A percentile compares a stretch with the other conserved stretches of the same genome.
phyloP scores from a whole-genome alignment of 2,888 invertebrate species.

The Colostygia pectinataria region DNA sequence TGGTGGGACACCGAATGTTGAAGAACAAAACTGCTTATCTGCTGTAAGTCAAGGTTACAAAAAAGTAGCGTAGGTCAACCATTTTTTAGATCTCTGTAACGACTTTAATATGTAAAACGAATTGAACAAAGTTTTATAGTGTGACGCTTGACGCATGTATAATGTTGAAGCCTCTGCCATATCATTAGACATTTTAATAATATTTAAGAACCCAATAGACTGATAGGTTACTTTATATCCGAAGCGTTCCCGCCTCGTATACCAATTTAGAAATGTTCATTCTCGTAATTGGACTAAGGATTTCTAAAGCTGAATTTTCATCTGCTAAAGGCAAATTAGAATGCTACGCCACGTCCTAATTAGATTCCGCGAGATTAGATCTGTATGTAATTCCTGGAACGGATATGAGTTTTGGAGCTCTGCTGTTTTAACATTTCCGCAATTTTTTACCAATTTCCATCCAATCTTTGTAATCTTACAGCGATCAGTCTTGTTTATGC shows the following conservation, averaged over 20 bases:
- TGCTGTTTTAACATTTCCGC: slow-evolving; percentile 30
- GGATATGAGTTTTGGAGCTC: slow-evolving; percentile 37
- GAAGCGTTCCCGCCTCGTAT: slow-evolving; percentile 9
- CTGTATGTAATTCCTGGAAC: slow-evolving; percentile 31
- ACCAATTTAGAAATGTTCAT: slow-evolving; percentile 22
- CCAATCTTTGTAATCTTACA: slow-evolving; percentile 40
- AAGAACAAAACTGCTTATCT: slow-evolving; percentile 33
- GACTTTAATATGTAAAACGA: slow-evolving; percentile 21
- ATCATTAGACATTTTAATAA: slow-evolving; percentile 6
- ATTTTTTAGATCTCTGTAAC: slow-evolving; percentile 21
- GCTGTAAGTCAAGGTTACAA: slow-evolving; percentile 40
- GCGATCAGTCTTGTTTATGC: slow-evolving; percentile 43
- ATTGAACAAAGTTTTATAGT: slow-evolving; percentile 22
- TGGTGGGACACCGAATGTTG: slow-evolving; percentile 45
- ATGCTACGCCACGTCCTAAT: slow-evolving; percentile 25
- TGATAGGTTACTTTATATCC: slow-evolving; percentile 12
- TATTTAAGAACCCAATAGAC: slow-evolving; percentile 12
- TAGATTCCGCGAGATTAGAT: slow-evolving; percentile 29
- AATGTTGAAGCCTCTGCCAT: slow-evolving; percentile 21
- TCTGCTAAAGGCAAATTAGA: slow-evolving; percentile 25
- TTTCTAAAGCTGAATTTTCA: slow-evolving; percentile 22
- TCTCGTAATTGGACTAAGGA: slow-evolving; percentile 16
- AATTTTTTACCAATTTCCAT: slow-evolving; percentile 39
- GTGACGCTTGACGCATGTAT: slow-evolving; percentile 23
- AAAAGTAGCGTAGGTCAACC: slow-evolving; percentile 44